Conservation (phyloP, 2,797 vertebrate species). For the Mallotus villosus region DNA sequence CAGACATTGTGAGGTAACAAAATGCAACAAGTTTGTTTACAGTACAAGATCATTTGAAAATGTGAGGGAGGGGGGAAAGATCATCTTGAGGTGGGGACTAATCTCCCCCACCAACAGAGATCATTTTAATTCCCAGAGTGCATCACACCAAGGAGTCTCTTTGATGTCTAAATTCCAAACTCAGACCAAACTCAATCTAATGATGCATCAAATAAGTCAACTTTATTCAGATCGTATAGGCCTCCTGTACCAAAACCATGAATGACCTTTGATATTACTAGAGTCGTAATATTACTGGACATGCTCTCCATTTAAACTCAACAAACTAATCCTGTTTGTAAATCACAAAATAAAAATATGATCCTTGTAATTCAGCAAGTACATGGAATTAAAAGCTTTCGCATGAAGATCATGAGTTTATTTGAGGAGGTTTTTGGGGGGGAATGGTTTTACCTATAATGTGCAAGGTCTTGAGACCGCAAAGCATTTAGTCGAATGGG, state of each 20-base stretch:
- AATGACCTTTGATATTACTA: no score
- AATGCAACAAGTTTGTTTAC: conserved; percentile 7
- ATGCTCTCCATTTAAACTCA: background rate
- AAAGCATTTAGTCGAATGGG: conserved; percentile 55
- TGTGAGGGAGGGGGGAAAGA: conserved; percentile 16
- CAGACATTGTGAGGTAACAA: background rate
- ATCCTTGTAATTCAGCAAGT: background rate
- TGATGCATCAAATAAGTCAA: background rate
- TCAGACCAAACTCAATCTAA: background rate
- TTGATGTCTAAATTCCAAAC: conserved; percentile 21
- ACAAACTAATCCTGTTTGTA: background rate
- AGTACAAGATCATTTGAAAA: conserved; percentile 1
- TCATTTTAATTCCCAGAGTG: conserved; percentile 15
- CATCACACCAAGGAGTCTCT: conserved; percentile 25
- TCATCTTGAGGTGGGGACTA: conserved; percentile 20
- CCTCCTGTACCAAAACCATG: no score
- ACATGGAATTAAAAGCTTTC: background rate
- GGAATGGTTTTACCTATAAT: background rate
- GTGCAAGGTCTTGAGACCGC: conserved; percentile 24
- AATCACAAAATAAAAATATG: background rate
- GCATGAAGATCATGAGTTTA: background rate
- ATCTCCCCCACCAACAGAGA: conserved; percentile 4
- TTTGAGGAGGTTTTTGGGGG: conserved; percentile 5
- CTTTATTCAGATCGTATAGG: background rate
- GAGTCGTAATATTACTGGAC: background rate